Base-by-base conservation (phyloP, 1,140 invertebrate species). In the Tetraneura akinire region DNA sequence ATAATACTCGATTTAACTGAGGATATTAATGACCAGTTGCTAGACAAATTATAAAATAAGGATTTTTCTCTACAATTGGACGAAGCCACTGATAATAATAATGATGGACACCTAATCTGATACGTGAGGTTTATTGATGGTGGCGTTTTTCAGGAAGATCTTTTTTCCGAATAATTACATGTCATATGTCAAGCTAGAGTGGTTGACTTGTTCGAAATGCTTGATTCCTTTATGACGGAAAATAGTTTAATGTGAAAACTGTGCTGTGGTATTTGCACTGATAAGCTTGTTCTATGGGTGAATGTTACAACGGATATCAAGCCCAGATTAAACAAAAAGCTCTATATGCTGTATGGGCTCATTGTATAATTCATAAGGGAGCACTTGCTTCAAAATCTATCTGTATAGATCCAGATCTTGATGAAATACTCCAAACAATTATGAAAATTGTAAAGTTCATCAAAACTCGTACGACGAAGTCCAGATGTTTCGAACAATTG, bases 401-500 rank as follows among this genome's bases (percentile, higher is more conserved):
- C 13, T 21, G n/a, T n/a, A n/a, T n/a, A n/a, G n/a, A n/a, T 6
- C n/a, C 42, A 49, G 0, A 21, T 37, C 53, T 26, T 47, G 45
- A 70, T 47, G 45, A 70, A 4, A 21, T 66, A 45, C 11, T 66
- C 16, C 32, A 66, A 42, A 10, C 29, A 45, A 45, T 37, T 47
- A 55, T 73, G 21, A 49, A 73, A 55, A 51, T 49, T 9, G 70
- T 76, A 0, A 57, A 55, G n/a, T 76, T 81, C 53, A 60, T 80
- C 16, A 80, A 80, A 53, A 37, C 74, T 29, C 55, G 66, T 49
- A 23, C 78, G 9, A 23, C 47, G 51, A 70, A 73, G 14, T 71
- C 53, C 42, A 57, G 45, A 60, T 53, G 68, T 49, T 81, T 81
- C 45, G 49, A 71, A 62, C 37, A 57, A 23, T 11, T 81, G n/a